Evolutionary conservation across 2,888 invertebrate species (phyloP), one percentile per base, ranked within the genome.

Genomic region (Furcula furcula): DNA sequence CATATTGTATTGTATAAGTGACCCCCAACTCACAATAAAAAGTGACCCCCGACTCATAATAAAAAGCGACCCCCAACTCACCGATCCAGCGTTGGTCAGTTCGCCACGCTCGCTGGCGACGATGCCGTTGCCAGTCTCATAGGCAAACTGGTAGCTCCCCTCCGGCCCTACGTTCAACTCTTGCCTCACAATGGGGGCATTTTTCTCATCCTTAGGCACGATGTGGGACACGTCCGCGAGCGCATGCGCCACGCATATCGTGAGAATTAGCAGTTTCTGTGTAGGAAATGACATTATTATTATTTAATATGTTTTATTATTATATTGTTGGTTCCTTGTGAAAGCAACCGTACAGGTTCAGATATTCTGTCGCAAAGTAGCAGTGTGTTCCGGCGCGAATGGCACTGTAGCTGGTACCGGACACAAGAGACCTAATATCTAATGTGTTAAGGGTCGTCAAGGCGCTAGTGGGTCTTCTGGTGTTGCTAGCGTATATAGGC

Each of bases 111-210:
- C 20, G 20, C 7, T 20, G 0, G 83, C 87, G 0, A 73, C 49
- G 49, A 92, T 93, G 0, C 92, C 92, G 56, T 93, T 91, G 0
- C 62, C 90, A 0, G 92, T 92, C 46, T 92, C 90, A 35, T 83
- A 90, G 0, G 79, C 57, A 65, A 68, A 91, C 31, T 81, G 73
- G 74, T 88, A 92, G 21, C 65, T 56, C 0, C 92, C 91, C 0
- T 91, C 90, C 21, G 77, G 55, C 6, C 78, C 69, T 29, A 83
- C 59, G 49, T 91, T 76, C 48, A 79, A 34, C 40, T 68, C 71
- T 19, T 82, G 81, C 5, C 20, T 59, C 1, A 72, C 0, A 25
- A 87, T 86, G 32, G 61, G 25, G 0, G 85, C 84, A 4, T 26
- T 25, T 11, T 6, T 29, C 2, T 46, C 46, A 5, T 18, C 15